Conservation (phyloP, 2,113 vertebrate genomes). For the Anseranas semipalmata region DNA sequence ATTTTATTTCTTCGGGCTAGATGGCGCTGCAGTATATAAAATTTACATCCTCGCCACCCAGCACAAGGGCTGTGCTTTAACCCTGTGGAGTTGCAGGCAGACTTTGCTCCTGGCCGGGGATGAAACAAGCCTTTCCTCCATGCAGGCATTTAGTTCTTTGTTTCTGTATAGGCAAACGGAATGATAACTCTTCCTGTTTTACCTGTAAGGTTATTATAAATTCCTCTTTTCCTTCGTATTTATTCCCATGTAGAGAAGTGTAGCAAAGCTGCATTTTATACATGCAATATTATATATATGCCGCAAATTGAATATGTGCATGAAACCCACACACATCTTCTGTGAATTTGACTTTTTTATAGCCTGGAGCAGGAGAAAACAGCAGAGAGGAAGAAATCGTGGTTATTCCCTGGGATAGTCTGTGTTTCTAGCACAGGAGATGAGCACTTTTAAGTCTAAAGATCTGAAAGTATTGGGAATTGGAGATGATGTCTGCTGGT, state of each 20-base stretch:
- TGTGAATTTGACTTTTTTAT: neutral
- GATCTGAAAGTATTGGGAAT: neutral
- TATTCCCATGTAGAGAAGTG: neutral
- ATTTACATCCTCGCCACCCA: neutral
- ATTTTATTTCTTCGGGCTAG: conserved; percentile 8
- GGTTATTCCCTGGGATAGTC: neutral
- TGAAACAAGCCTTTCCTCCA: neutral
- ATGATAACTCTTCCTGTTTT: neutral
- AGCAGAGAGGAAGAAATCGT: neutral
- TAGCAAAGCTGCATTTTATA: neutral
- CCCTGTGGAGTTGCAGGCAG: rapidly evolving
- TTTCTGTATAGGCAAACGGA: neutral
- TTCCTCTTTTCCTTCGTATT: neutral
- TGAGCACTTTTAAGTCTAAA: neutral
- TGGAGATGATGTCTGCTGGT: neutral
- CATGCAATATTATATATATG: neutral
- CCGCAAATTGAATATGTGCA: neutral
- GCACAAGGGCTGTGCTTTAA: neutral
- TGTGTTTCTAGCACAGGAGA: neutral
- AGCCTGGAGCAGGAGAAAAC: neutral
- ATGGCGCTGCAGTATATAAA: conserved; percentile 52
- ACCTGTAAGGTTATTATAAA: neutral
- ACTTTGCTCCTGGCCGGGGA: neutral
- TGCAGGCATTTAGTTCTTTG: neutral
- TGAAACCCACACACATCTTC: neutral